A percentile compares a stretch with the other conserved stretches of the same genome.
These are phyloP conservation scores for Sinotaia quadrata DNA, from an alignment of 2,888 invertebrate species.

Conservation along the genomic window DNA sequence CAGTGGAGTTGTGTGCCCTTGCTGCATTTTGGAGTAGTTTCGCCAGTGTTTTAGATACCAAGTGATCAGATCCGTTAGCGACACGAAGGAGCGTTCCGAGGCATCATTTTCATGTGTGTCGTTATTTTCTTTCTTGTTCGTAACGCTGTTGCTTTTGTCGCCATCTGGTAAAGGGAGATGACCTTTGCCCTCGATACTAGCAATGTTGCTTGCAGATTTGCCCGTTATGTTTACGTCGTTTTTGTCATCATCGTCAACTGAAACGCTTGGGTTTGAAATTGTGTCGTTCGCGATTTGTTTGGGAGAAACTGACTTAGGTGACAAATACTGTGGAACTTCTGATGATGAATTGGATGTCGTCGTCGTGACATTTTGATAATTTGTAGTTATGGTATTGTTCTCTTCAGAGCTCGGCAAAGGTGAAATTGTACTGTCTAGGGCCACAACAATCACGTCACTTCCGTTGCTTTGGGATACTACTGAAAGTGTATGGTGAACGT, in stretches of 20 bases:
- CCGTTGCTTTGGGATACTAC: too few relatives aligned
- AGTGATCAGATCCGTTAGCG: slow-evolving; percentile 35
- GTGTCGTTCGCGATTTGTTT: too few relatives aligned
- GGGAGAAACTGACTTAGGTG: too few relatives aligned
- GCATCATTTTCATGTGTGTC: not conserved
- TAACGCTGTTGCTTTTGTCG: not conserved
- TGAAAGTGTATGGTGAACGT: too few relatives aligned
- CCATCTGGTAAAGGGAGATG: not conserved
- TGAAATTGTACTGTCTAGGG: too few relatives aligned
- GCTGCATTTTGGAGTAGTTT: slow-evolving; percentile 32
- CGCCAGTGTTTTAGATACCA: slow-evolving; percentile 40
- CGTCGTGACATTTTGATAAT: too few relatives aligned
- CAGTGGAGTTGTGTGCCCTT: slow-evolving; percentile 7
- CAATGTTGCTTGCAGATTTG: not conserved
- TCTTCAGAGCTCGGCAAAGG: too few relatives aligned
- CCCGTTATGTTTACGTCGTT: not conserved
- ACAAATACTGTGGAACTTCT: too few relatives aligned
- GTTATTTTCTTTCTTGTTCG: not conserved
- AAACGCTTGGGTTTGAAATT: too few relatives aligned
- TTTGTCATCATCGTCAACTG: not conserved
- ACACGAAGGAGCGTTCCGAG: slow-evolving; percentile 33
- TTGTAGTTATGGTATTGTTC: too few relatives aligned
- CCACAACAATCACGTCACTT: too few relatives aligned
- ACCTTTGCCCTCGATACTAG: not conserved
- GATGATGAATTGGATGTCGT: too few relatives aligned